A percentile compares a stretch with the other conserved stretches of the same genome.
Evolutionary conservation across 2,888 invertebrate genomes (phyloP).

Genomic region (Quadroppia sp.): DNA sequence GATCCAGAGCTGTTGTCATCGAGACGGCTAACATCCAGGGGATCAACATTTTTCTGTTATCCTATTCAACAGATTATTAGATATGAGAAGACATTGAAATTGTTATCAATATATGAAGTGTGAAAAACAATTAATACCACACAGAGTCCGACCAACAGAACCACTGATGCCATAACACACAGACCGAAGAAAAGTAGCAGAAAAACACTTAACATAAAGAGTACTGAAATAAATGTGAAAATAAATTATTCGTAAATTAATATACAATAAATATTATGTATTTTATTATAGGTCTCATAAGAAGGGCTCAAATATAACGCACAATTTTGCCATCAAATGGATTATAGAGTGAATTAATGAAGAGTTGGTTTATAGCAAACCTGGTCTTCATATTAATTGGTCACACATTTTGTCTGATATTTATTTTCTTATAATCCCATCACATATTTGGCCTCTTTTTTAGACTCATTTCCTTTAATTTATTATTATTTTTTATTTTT

Average conservation of each 20-base stretch:
- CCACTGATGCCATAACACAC: constrained; percentile 11
- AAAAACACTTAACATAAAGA: constrained; percentile 21
- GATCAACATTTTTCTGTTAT: constrained; percentile 16
- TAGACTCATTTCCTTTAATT: too few species aligned
- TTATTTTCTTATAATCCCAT: too few species aligned
- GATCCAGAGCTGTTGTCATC: neutral
- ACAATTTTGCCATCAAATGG: too few species aligned
- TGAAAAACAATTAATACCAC: constrained; percentile 1
- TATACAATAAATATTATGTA: neutral
- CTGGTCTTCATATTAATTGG: too few species aligned
- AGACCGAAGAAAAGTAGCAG: neutral
- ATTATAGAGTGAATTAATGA: too few species aligned
- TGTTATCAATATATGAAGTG: neutral
- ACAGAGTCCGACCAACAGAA: constrained; percentile 20
- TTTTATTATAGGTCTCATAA: neutral
- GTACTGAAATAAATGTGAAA: neutral
- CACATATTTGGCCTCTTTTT: too few species aligned
- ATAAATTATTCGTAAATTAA: neutral
- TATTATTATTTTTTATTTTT: too few species aligned
- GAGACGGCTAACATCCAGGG: constrained; percentile 24
- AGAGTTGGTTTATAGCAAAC: too few species aligned
- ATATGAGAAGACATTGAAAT: neutral
- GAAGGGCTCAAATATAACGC: neutral
- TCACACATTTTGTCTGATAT: too few species aligned
- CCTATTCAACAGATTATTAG: neutral